Base-by-base conservation (phyloP, 2,888 invertebrate species). In the Nephrocerus scutellatus region DNA sequence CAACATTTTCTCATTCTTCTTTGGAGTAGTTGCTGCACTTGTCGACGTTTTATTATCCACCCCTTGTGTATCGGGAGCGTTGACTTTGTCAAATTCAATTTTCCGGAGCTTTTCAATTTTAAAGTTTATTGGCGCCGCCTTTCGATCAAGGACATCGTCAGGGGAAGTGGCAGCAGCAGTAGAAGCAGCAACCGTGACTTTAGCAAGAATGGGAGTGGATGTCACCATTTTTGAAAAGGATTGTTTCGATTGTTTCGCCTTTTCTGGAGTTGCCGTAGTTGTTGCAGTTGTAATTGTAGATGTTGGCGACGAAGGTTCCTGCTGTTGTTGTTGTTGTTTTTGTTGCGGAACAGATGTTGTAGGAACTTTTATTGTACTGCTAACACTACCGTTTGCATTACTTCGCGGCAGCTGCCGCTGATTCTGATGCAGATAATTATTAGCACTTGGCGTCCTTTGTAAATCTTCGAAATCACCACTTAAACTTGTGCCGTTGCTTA, bases 371-470 rank as follows among this genome's bases (percentile, higher is more conserved):
- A 25, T 43, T 44, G 30, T 21, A 15, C 25, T 14, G 13, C 6
- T 31, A 12, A n/a, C n/a, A n/a, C n/a, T n/a, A n/a, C n/a, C n/a
- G n/a, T n/a, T n/a, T n/a, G n/a, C n/a, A n/a, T n/a, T n/a, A 6
- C 6, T 10, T 5, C 12, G 22, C 2, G 22, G 37, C 25, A 36
- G 35, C 6, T 35, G 36, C 30, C 44, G 44, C 15, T 30, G 13
- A 8, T 43, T 15, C 13, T 39, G 42, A 23, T 21, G 22, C 36
- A 20, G n/a, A 15, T 4, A 22, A 28, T 22, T n/a, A 23, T 15
- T 14, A 30, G 49, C 63, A 47, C 54, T 63, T 22, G 62, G 62
- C 13, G 60, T 62, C 44, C 58, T 60, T 19, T 59, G 44, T 36
- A 52, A 47, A 30, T 63, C 63, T 24, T 58, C 54, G 4, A 35